Percentiles rank a stretch among this genome's conserved stretches.
Conservation (phyloP, 2,113 vertebrate genomes). For the Macrotus californicus region DNA sequence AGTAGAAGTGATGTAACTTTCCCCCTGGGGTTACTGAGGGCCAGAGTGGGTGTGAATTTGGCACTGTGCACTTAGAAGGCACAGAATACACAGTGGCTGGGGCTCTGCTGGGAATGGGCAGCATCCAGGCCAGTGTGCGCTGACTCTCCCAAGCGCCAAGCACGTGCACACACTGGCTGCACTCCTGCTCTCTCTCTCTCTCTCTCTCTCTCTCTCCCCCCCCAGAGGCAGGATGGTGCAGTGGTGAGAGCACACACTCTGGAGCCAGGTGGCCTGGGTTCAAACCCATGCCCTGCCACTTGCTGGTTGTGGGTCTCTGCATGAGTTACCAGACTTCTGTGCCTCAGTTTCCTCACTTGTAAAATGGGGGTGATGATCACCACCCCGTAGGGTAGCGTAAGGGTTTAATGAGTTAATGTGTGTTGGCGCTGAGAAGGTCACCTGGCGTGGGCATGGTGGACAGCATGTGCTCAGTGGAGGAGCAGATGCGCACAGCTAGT, state of each 20-base stretch:
- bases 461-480: neutral
- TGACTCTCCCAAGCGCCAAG: accelerated
- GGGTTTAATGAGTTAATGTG: neutral
- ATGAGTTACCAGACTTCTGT: neutral
- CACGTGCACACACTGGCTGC: accelerated
- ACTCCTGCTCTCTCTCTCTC: too few species aligned
- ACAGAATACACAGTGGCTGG: accelerated
- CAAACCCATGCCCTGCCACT: neutral
- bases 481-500: neutral
- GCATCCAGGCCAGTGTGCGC: accelerated
- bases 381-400: accelerated
- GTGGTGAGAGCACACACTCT: neutral
- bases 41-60: accelerated
- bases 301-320: neutral
- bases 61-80: too few species aligned
- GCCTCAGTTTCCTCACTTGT: neutral
- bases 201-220: neutral
- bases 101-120: neutral
- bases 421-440: too few species aligned
- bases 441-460: accelerated
- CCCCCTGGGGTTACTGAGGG: neutral
- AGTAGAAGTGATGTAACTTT: neutral
- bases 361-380: too few species aligned
- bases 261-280: neutral
- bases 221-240: neutral